Conservation (phyloP, 2,888 invertebrate species). For the Trileptium ribeirensis region DNA sequence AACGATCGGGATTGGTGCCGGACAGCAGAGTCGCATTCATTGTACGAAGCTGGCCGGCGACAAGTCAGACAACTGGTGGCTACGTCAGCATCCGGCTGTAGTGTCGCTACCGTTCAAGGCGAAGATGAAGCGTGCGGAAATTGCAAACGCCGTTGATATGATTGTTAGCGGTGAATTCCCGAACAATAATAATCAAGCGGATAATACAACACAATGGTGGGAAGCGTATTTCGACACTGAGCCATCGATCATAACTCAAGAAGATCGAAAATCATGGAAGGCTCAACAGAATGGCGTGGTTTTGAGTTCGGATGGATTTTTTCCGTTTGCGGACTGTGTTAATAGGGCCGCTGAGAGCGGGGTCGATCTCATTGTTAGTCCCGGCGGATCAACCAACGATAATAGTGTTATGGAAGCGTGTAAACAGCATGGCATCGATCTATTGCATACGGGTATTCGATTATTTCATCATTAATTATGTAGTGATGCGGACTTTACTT, state of each 20-base stretch:
- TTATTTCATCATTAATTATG: constrained; percentile 87
- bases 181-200: no score
- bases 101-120: constrained; percentile 72
- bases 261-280: no score
- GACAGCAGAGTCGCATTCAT: constrained; percentile 95
- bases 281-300: no score
- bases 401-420: constrained; percentile 79
- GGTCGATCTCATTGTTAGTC: constrained; percentile 83
- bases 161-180: no score
- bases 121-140: constrained; percentile 78
- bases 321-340: constrained; percentile 94
- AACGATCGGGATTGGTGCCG: constrained; percentile 94
- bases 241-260: no score
- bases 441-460: constrained; percentile 80
- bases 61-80: constrained; percentile 97
- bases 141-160: constrained; percentile 81
- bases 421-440: constrained; percentile 75
- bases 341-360: constrained; percentile 77
- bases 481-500: no score
- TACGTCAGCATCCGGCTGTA: constrained; percentile 82
- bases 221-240: background rate
- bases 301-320: constrained; percentile 92
- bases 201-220: no score
- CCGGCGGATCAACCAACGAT: constrained; percentile 89
- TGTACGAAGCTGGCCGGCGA: constrained; percentile 93